Base-by-base conservation (phyloP, 2,113 vertebrate species). In the Haemorhous mexicanus region DNA sequence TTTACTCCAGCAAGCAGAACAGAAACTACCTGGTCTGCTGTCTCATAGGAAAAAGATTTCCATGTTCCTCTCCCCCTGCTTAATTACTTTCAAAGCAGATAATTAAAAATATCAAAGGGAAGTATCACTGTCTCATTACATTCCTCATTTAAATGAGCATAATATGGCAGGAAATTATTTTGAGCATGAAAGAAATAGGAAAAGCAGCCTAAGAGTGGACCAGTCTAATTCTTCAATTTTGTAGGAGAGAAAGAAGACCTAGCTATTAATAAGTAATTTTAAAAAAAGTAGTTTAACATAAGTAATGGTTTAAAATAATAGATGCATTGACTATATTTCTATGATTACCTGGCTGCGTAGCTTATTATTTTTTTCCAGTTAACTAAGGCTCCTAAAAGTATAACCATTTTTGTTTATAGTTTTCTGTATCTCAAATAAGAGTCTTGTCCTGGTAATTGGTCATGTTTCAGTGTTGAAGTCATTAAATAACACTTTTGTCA, bases 91-190 rank as follows among this genome's bases (percentile, higher is more conserved):
- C 79, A 87, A 77, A 89, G 41, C 52, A 83, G 70, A 89, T 98
- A 97, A 98, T 97, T 97, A 97, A 95, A 97, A 93, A 72, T 95
- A 96, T 97, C 94, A 96, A 97, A 96, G 67, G 87, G 44, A 96
- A 97, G 47, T 75, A 97, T 94, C 84, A 52, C 53, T 95, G 74
- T 95, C 90, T 97, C 94, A 96, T 97, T 97, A 93, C 89, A 74
- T 63, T 93, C 77, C 66, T 96, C 84, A 87, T 97, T 97, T 97
- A 94, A 97, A 93, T 47, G 52, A 97, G 93, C 93, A 90, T 96
- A 97, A 97, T 97, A 93, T 81, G 44, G 32, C 85, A 96, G 94
- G 95, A 92, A 97, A 97, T 96, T 94, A 97, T 97, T 98, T 97
- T 61, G 77, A 94, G 79, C 72, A 85, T 76, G 64, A 64, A 64